These are phyloP conservation scores for Oenanthe oenanthe DNA, from an alignment of 2,113 vertebrate species.

Conservation along the genomic window DNA sequence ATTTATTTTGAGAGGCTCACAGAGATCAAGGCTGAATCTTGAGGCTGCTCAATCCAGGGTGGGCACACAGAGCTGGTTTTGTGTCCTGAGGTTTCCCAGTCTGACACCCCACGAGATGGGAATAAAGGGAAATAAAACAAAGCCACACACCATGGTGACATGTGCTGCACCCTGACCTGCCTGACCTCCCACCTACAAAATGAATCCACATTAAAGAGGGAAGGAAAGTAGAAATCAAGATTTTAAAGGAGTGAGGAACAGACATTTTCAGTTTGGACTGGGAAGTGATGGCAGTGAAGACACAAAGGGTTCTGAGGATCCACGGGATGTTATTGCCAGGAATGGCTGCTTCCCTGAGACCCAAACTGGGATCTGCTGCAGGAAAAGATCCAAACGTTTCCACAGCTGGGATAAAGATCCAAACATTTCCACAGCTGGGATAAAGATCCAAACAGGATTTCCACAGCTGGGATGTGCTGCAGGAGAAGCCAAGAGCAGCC, in stretches of 20 bases:
- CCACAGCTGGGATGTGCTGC: background rate
- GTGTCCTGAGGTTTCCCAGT: background rate
- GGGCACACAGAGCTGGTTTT: background rate
- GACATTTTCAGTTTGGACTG: background rate
- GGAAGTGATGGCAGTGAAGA: background rate
- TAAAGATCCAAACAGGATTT: too few relatives aligned
- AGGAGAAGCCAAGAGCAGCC: background rate
- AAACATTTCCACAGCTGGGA: too few relatives aligned
- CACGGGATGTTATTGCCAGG: background rate
- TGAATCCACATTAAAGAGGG: background rate
- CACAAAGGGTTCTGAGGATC: background rate
- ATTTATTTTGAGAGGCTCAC: background rate
- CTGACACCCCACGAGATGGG: background rate
- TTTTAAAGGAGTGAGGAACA: background rate
- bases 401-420: background rate
- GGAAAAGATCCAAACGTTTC: background rate
- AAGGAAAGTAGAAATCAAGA: background rate
- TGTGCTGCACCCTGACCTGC: background rate
- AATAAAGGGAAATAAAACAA: background rate
- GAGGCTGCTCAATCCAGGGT: background rate
- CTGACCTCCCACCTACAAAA: background rate
- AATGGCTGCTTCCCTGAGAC: background rate
- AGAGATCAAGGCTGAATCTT: background rate
- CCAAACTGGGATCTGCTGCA: background rate
- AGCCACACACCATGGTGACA: background rate